phyloP scores from a whole-genome alignment of 1,140 invertebrate species.

The Drosophila takahashii region DNA sequence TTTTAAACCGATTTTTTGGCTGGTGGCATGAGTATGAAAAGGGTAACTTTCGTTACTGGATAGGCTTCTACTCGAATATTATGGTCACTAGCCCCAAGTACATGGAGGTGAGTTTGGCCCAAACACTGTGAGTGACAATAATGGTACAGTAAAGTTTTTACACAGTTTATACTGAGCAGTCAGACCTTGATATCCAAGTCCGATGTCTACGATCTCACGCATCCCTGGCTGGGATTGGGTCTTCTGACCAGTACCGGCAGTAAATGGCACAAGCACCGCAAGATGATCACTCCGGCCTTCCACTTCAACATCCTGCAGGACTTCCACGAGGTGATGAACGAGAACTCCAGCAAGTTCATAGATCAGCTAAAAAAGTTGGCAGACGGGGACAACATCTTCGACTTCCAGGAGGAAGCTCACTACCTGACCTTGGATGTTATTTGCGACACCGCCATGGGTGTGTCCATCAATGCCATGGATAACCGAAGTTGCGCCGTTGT shows the following conservation, averaged over 20 bases:
- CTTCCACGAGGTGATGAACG: constrained; percentile 90
- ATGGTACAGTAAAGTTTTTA: neutral
- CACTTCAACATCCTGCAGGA: constrained; percentile 93
- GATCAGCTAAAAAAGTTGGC: constrained; percentile 72
- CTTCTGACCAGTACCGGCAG: constrained; percentile 78
- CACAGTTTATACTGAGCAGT: constrained; percentile 65
- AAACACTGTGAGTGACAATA: neutral
- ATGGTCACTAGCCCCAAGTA: constrained; percentile 67
- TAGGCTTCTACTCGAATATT: constrained; percentile 65
- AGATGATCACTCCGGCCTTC: constrained; percentile 91
- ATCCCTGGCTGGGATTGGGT: constrained; percentile 85
- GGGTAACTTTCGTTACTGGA: constrained; percentile 66
- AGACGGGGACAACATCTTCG: constrained; percentile 57
- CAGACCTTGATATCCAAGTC: constrained; percentile 63
- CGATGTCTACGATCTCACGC: constrained; percentile 82
- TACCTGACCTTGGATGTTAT: constrained; percentile 77
- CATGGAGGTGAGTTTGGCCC: constrained; percentile 56
- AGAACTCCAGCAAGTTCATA: constrained; percentile 88
- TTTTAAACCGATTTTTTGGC: constrained; percentile 61
- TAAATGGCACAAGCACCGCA: constrained; percentile 76
- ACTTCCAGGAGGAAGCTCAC: constrained; percentile 69
- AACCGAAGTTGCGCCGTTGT: constrained; percentile 58
- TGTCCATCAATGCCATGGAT: constrained; percentile 76
- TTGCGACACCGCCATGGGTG: constrained; percentile 80
- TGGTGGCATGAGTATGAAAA: constrained; percentile 62